Evolutionary conservation across 2,797 vertebrate species (phyloP).

Genomic region (Chelmon rostratus): DNA sequence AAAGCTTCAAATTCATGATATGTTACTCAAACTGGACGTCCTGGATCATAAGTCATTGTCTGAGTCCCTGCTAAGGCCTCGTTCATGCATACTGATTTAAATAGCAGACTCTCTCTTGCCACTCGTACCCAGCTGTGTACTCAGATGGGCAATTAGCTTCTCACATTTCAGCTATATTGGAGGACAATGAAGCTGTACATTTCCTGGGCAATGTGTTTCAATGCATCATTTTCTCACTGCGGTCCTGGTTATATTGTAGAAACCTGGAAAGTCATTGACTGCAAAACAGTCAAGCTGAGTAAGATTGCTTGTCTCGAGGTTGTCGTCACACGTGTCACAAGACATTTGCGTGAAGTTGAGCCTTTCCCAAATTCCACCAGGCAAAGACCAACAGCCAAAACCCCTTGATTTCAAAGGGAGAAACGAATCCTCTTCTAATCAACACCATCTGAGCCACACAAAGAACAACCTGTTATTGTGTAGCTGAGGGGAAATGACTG

Average conservation of each 20-base stretch:
- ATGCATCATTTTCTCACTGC: background rate
- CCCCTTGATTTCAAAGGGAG: background rate
- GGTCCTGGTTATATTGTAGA: background rate
- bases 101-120: too few relatives aligned
- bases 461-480: background rate
- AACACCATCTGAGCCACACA: background rate
- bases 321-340: background rate
- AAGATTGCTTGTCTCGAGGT: background rate
- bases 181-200: background rate
- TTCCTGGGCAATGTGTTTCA: background rate
- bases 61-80: background rate
- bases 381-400: background rate
- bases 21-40: background rate
- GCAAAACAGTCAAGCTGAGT: background rate
- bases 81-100: too few relatives aligned
- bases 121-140: background rate
- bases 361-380: background rate
- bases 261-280: background rate
- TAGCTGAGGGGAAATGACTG: background rate
- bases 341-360: background rate
- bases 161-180: background rate
- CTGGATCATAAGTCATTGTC: background rate
- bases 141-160: background rate
- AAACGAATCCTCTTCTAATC: background rate
- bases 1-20: too few relatives aligned